These are phyloP conservation scores for Cataglyphis cursor DNA, from an alignment of 2,888 invertebrate species.

Conservation along the genomic window DNA sequence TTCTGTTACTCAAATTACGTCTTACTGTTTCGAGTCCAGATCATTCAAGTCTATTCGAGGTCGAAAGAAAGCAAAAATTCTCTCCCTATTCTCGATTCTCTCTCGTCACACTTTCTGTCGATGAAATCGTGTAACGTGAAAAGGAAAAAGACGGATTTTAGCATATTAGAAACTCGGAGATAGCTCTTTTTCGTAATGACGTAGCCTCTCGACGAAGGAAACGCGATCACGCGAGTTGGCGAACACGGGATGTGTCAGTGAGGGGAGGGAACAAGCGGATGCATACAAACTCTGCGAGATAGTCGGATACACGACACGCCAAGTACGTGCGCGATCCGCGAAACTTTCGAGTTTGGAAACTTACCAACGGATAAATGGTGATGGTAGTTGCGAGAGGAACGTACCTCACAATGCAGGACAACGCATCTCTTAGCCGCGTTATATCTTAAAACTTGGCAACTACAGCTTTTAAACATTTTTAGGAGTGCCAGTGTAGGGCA, in stretches of 20 bases:
- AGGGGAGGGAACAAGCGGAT: constrained; percentile 21
- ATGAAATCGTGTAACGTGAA: not conserved
- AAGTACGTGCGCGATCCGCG: constrained; percentile 64
- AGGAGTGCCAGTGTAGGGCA: constrained; percentile 14
- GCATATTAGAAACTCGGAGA: constrained; percentile 65
- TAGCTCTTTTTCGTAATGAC: constrained; percentile 64
- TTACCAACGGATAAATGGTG: constrained; percentile 76
- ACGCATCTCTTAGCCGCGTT: constrained; percentile 61
- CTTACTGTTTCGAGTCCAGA: constrained; percentile 17
- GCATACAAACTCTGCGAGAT: constrained; percentile 27
- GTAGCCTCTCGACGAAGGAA: constrained; percentile 10
- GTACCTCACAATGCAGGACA: constrained; percentile 45
- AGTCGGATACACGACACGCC: constrained; percentile 48
- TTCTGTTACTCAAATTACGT: constrained; percentile 36
- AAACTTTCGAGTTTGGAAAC: constrained; percentile 78
- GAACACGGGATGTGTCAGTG: constrained; percentile 2
- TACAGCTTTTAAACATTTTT: constrained; percentile 75
- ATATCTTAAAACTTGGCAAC: constrained; percentile 76
- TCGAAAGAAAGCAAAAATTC: constrained; percentile 18
- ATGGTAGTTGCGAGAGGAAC: constrained; percentile 59
- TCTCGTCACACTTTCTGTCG: constrained; percentile 28
- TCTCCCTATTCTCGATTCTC: not conserved
- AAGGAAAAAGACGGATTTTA: constrained; percentile 59
- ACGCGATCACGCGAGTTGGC: constrained; percentile 43
- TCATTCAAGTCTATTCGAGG: constrained; percentile 29